Conservation (phyloP, 2,797 vertebrate genomes). For the Chaetophractus vellerosus region DNA sequence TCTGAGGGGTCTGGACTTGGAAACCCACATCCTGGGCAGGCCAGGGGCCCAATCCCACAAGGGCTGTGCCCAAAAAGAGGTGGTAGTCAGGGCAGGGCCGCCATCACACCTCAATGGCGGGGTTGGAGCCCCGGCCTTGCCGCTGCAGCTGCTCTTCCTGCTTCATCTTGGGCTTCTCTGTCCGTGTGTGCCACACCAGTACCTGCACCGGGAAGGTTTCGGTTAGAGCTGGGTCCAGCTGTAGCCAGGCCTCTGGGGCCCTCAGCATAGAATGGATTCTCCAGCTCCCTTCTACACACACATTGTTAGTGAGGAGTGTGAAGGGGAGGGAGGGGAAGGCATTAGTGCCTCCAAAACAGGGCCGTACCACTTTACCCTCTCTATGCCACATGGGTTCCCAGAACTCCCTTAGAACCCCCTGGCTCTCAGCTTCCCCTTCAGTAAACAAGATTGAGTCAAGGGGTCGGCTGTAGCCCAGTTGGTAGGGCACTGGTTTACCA, state of each 20-base stretch:
- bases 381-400: neutral
- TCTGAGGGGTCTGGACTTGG: conserved; percentile 62
- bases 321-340: neutral
- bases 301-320: neutral
- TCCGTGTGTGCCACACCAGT: conserved; percentile 97
- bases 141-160: conserved; percentile 95
- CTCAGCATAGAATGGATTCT: neutral
- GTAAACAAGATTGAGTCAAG: neutral
- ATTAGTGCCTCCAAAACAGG: neutral
- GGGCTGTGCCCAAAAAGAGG: conserved; percentile 42
- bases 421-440: neutral
- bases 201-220: conserved; percentile 88
- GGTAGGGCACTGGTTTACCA: too few species aligned
- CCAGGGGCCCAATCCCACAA: neutral
- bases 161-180: conserved; percentile 98
- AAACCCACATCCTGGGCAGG: conserved; percentile 57
- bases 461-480: too few species aligned
- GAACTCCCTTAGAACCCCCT: neutral
- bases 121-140: conserved; percentile 95
- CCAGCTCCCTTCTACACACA: neutral
- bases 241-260: neutral
- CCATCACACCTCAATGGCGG: conserved; percentile 93
- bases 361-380: neutral
- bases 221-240: neutral
- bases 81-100: neutral